Evolutionary conservation across 2,797 vertebrate genomes (phyloP).

Genomic region (Sus cebifrons): DNA sequence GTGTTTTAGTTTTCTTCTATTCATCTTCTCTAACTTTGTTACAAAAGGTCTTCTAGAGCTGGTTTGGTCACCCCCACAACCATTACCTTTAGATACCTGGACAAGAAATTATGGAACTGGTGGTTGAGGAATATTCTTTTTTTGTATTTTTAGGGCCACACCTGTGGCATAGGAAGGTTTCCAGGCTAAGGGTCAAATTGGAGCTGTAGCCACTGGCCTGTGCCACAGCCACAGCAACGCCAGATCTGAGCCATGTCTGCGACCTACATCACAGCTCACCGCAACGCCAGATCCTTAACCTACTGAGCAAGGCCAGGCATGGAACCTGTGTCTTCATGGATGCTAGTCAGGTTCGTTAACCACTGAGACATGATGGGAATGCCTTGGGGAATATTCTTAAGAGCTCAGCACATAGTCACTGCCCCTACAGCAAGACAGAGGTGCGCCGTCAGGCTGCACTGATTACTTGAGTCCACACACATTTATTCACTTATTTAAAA

Average conservation of each 20-base stretch:
- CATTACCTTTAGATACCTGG: not conserved
- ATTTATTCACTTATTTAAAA: slow-evolving; percentile 20
- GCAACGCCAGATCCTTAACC: too few species aligned
- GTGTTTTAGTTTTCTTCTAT: not conserved
- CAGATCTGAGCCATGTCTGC: too few species aligned
- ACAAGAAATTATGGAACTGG: not conserved
- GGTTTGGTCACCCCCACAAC: not conserved
- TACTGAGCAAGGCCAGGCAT: not conserved
- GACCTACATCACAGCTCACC: too few species aligned
- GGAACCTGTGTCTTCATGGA: not conserved
- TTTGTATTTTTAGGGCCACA: too few species aligned
- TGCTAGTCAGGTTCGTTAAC: too few species aligned
- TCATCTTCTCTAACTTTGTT: slow-evolving; percentile 36
- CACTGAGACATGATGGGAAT: too few species aligned
- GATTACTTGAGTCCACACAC: not conserved
- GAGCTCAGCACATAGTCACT: not conserved
- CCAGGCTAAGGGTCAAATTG: too few species aligned
- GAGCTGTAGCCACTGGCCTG: too few species aligned
- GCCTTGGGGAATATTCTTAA: not conserved
- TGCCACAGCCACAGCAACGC: too few species aligned
- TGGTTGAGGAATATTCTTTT: not conserved
- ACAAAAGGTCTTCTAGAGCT: not conserved
- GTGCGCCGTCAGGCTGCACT: not conserved
- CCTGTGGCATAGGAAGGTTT: too few species aligned
- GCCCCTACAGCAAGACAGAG: not conserved